Evolutionary conservation across 1,140 invertebrate species (phyloP).

Genomic region (Microplitis mediator): DNA sequence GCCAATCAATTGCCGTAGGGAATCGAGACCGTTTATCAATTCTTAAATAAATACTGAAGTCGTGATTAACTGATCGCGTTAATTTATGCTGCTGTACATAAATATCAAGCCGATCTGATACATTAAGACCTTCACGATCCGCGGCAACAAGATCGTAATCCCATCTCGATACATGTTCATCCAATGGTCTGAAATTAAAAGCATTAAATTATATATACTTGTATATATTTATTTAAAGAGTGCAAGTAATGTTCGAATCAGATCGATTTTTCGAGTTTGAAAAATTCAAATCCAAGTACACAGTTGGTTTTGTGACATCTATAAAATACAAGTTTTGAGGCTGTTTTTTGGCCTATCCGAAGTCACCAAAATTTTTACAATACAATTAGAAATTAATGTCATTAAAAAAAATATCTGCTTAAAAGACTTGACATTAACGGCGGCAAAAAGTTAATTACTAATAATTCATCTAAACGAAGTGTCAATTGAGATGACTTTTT

Average conservation of each 20-base stretch:
- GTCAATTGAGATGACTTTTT: too few relatives aligned
- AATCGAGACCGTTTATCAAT: conserved; percentile 69
- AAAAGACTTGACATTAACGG: too few relatives aligned
- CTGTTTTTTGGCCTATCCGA: too few relatives aligned
- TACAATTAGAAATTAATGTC: too few relatives aligned
- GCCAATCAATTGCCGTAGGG: conserved; percentile 72
- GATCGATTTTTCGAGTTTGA: neutral
- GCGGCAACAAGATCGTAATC: conserved; percentile 77
- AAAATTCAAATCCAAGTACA: neutral
- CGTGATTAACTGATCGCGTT: conserved; percentile 79
- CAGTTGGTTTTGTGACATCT: too few relatives aligned
- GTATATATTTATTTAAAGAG: neutral
- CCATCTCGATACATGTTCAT: conserved; percentile 84
- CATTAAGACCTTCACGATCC: conserved; percentile 75
- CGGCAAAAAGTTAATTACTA: too few relatives aligned
- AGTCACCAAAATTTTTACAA: too few relatives aligned
- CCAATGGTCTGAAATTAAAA: conserved; percentile 72
- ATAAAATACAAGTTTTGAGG: too few relatives aligned
- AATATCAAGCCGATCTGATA: conserved; percentile 75
- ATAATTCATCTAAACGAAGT: too few relatives aligned
- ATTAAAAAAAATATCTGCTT: too few relatives aligned
- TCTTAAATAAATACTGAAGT: conserved; percentile 75
- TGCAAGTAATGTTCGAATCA: neutral
- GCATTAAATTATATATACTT: neutral
- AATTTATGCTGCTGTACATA: conserved; percentile 82